Conservation (phyloP, 1,140 invertebrate species). For the Drosophila pectinifera region DNA sequence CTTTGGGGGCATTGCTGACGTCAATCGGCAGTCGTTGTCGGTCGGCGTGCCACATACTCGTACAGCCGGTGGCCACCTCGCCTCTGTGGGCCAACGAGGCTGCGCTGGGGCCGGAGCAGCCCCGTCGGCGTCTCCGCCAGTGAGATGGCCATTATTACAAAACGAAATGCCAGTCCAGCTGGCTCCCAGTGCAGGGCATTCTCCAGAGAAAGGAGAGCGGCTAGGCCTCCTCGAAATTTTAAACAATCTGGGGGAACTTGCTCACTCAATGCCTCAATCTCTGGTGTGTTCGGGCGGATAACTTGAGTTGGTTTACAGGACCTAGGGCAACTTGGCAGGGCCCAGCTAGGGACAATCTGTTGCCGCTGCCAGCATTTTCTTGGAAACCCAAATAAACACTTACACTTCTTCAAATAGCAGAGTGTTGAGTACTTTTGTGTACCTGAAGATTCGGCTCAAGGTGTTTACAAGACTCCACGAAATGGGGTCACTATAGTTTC, state of each 20-base stretch:
- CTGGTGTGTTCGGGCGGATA: slow-evolving; percentile 19
- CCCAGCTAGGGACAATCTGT: slow-evolving; percentile 44
- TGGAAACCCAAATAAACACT: slow-evolving; percentile 3
- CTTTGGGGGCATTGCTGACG: slow-evolving; percentile 84
- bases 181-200: slow-evolving; percentile 4
- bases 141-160: slow-evolving; percentile 49
- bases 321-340: slow-evolving; percentile 44
- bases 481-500: slow-evolving; percentile 57
- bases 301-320: slow-evolving; percentile 30
- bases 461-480: slow-evolving; percentile 50
- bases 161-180: slow-evolving; percentile 38
- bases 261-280: slow-evolving; percentile 31
- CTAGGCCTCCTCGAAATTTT: slow-evolving; percentile 7
- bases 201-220: slow-evolving; percentile 32
- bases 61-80: slow-evolving; percentile 21
- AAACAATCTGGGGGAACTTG: slow-evolving; percentile 22
- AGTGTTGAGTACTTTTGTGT: slow-evolving; percentile 7
- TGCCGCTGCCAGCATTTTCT: slow-evolving; percentile 5
- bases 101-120: slow-evolving; percentile 48
- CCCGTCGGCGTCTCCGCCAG: slow-evolving; percentile 65
- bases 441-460: slow-evolving; percentile 1
- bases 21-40: slow-evolving; percentile 78
- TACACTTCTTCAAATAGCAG: slow-evolving; percentile 2
- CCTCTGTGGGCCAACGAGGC: slow-evolving; percentile 43
- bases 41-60: slow-evolving; percentile 71